These are phyloP conservation scores for Epicauta chinensis DNA, from an alignment of 1,140 invertebrate species.

Conservation along the genomic window DNA sequence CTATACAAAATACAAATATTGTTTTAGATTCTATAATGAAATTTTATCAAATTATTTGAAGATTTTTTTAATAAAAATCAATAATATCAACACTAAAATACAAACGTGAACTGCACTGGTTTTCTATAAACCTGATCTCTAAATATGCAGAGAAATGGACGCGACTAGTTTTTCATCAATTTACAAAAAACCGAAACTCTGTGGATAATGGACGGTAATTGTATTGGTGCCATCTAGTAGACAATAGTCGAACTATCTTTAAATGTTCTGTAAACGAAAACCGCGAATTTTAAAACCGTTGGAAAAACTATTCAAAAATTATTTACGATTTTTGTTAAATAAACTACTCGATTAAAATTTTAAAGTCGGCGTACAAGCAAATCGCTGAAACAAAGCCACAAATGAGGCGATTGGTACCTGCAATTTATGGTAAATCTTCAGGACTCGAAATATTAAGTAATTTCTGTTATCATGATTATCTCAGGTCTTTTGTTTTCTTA, in stretches of 20 bases:
- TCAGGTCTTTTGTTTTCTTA: no score
- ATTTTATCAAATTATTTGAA: neutral
- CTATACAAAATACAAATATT: neutral
- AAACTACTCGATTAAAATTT: no score
- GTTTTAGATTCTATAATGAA: neutral
- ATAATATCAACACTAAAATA: conserved; percentile 1
- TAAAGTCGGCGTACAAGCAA: no score
- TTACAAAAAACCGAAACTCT: conserved; percentile 30
- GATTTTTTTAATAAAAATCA: conserved; percentile 3
- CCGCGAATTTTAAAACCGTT: no score
- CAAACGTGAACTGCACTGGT: conserved; percentile 10
- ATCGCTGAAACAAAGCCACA: no score
- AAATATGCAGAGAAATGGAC: conserved; percentile 31
- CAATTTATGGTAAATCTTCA: no score
- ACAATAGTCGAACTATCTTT: neutral
- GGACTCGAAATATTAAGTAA: no score
- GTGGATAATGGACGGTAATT: conserved; percentile 15
- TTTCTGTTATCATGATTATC: no score
- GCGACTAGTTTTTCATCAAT: conserved; percentile 35
- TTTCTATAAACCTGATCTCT: conserved; percentile 15
- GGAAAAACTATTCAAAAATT: no score
- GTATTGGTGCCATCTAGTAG: neutral
- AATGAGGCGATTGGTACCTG: no score
- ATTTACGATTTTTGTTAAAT: no score
- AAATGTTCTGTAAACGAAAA: neutral